phyloP scores from a whole-genome alignment of 2,888 invertebrate species.

The Drosophila paranaensis region DNA sequence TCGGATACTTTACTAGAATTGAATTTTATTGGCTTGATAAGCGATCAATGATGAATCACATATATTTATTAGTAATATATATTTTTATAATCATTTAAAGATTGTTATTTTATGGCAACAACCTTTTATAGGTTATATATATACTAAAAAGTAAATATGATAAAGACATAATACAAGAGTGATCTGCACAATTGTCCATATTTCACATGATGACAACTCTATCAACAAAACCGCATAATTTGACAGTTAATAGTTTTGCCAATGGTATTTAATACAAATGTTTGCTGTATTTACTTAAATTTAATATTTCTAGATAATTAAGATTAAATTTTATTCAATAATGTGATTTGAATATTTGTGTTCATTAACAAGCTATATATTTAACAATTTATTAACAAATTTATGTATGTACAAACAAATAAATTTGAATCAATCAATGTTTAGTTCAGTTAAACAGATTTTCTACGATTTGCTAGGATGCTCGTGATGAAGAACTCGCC shows the following conservation, averaged over 20 bases:
- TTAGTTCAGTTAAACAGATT: slow-evolving; percentile 18
- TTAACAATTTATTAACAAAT: slow-evolving; percentile 25
- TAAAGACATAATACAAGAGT: not conserved
- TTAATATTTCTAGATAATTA: not conserved
- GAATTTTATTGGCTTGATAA: not conserved
- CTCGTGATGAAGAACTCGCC: slow-evolving; percentile 96
- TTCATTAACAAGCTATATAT: slow-evolving; percentile 14
- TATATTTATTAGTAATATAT: not conserved
- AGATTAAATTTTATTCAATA: not conserved
- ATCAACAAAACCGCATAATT: not conserved
- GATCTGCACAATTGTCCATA: not conserved
- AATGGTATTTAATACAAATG: not conserved
- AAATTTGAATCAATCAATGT: slow-evolving; percentile 1
- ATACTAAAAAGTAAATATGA: not conserved
- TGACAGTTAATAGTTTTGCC: not conserved
- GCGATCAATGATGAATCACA: not conserved
- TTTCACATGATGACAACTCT: not conserved
- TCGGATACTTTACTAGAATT: not conserved
- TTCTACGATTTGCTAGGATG: slow-evolving; percentile 88
- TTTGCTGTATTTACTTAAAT: not conserved
- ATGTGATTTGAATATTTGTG: not conserved
- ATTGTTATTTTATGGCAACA: not conserved
- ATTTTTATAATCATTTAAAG: not conserved
- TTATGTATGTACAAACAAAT: slow-evolving; percentile 5
- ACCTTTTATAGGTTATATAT: not conserved